Percentiles rank a stretch among this genome's conserved stretches.
phyloP scores from a whole-genome alignment of 2,888 invertebrate species.

The Mechanitis mazaeus region DNA sequence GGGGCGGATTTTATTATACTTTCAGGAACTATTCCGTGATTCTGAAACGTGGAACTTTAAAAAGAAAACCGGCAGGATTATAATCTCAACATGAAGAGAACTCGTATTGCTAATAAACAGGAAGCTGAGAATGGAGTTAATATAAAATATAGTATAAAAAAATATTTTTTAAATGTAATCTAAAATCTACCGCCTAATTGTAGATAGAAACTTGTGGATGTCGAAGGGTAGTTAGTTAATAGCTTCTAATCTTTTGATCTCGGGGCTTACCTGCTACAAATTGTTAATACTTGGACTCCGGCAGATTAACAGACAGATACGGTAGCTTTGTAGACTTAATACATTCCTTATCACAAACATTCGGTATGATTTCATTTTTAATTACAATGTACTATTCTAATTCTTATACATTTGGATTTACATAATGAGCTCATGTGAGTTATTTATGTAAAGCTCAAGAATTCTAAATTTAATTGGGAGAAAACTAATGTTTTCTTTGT shows the following conservation, averaged over 20 bases:
- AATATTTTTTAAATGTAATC: neutral
- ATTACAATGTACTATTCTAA: neutral
- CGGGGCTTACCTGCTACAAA: neutral
- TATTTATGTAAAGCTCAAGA: too few species aligned
- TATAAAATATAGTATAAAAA: neutral
- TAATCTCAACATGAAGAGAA: neutral
- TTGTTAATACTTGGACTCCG: neutral
- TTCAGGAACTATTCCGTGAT: constrained; percentile 4
- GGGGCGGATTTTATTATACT: constrained; percentile 7
- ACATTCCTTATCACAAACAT: neutral
- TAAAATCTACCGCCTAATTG: neutral
- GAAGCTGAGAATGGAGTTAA: too few species aligned
- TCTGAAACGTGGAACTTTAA: constrained; percentile 3
- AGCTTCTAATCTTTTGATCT: constrained; percentile 3
- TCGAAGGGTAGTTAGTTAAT: constrained; percentile 2
- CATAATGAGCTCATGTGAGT: too few species aligned
- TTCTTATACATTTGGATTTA: too few species aligned
- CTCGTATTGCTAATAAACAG: too few species aligned
- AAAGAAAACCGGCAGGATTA: neutral
- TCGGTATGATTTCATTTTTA: neutral
- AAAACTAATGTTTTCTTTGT: too few species aligned
- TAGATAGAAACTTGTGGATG: neutral
- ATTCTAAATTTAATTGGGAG: too few species aligned
- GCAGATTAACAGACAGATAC: constrained; percentile 1
- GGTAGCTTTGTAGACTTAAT: neutral